Conservation (phyloP, 2,113 vertebrate species). For the Caretta caretta region DNA sequence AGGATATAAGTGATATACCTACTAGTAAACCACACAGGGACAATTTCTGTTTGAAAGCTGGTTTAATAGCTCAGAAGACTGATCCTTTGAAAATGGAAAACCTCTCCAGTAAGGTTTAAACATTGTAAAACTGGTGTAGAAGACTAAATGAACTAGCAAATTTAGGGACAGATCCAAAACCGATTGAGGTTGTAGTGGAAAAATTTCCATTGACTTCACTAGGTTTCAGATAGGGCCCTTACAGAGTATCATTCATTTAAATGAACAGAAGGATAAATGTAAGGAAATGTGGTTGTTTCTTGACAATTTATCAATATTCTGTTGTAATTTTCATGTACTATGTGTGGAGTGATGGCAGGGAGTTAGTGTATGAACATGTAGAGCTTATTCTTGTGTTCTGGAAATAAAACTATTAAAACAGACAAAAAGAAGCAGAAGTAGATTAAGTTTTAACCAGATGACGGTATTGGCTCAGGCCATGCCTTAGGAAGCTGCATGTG, state of each 20-base stretch:
- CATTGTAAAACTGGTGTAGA: not conserved
- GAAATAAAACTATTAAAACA: not conserved
- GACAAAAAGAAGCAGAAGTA: not conserved
- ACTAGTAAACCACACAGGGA: slow-evolving; percentile 57
- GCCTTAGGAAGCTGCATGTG: not conserved
- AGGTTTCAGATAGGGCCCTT: not conserved
- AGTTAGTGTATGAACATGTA: not conserved
- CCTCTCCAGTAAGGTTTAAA: slow-evolving; percentile 12
- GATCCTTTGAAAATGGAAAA: slow-evolving; percentile 38
- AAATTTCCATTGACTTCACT: not conserved
- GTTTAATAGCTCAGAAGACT: slow-evolving; percentile 45
- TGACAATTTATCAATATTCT: not conserved
- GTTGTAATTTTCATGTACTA: not conserved
- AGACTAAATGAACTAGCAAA: not conserved
- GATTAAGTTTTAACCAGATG: rapidly evolving
- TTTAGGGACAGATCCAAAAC: not conserved
- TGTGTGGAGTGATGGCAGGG: not conserved
- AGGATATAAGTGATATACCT: slow-evolving; percentile 50
- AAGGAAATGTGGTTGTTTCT: not conserved
- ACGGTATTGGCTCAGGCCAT: not conserved
- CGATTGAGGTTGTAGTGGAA: not conserved
- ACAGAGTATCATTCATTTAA: not conserved
- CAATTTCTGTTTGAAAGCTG: slow-evolving; percentile 33
- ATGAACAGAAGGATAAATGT: not conserved
- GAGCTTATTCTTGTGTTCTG: not conserved